Percentiles rank a stretch among this genome's conserved stretches.
These are phyloP conservation scores for Peromyscus californicus DNA, from an alignment of 2,113 vertebrate species.

Conservation along the genomic window DNA sequence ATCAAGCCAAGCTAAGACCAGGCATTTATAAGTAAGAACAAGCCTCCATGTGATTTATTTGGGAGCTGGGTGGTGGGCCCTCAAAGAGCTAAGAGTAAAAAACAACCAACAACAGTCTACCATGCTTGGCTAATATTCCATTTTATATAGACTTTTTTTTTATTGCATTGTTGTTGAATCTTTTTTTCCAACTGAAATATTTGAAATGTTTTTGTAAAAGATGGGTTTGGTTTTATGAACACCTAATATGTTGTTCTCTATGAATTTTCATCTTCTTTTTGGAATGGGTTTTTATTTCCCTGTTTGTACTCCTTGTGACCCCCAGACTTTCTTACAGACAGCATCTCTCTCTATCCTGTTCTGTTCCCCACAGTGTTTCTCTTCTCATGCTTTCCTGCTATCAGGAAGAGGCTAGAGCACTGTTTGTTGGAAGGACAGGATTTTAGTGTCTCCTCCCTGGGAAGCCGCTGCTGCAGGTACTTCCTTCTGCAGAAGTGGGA, in stretches of 20 bases:
- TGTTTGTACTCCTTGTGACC: not conserved
- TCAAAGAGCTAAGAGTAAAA: too few relatives aligned
- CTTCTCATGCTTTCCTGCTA: not conserved
- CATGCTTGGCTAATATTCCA: not conserved
- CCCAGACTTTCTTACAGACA: not conserved
- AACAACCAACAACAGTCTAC: too few relatives aligned
- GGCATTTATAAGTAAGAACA: too few relatives aligned
- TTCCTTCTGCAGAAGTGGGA: not conserved
- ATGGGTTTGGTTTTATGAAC: not conserved
- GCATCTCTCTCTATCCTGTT: not conserved
- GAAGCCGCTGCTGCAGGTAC: not conserved
- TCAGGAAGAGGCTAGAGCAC: not conserved
- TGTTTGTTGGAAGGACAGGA: not conserved
- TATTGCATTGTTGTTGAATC: not conserved
- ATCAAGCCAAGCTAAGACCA: too few relatives aligned
- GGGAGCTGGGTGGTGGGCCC: too few relatives aligned
- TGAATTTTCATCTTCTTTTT: not conserved
- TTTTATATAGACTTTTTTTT: not conserved
- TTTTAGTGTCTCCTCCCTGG: not conserved
- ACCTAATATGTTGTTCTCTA: not conserved
- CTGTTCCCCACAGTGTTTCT: not conserved
- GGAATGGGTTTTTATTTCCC: not conserved
- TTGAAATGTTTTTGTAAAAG: not conserved
- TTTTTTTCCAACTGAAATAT: not conserved
- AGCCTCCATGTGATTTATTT: too few relatives aligned